Percentiles rank a stretch among this genome's conserved stretches.
Conservation (phyloP, 1,140 invertebrate species). For the Trinorchestia longiramus region DNA sequence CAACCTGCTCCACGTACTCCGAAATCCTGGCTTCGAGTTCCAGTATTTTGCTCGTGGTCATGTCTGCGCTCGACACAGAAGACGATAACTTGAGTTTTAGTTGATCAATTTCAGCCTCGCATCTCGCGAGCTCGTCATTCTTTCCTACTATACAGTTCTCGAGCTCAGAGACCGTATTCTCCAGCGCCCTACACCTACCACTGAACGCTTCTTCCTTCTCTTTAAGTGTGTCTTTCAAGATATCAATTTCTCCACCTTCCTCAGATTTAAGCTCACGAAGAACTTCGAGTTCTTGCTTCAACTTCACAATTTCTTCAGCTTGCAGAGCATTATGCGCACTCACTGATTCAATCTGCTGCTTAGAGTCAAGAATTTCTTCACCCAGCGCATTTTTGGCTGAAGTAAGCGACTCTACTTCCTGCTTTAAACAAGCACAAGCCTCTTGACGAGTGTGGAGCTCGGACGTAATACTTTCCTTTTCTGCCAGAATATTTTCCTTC, state of each 20-base stretch:
- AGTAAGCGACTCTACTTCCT: not conserved
- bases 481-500: conserved; percentile 56
- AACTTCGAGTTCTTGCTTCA: not conserved
- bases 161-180: not conserved
- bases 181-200: not conserved
- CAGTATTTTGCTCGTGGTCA: not conserved
- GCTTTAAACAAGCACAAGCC: not conserved
- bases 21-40: not conserved
- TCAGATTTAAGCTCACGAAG: not conserved
- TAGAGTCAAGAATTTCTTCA: not conserved
- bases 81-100: not conserved
- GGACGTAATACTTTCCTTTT: conserved; percentile 53
- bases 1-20: not conserved
- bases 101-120: not conserved
- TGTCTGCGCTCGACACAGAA: not conserved
- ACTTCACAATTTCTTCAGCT: not conserved
- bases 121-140: not conserved
- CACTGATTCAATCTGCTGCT: not conserved
- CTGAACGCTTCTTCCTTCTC: not conserved
- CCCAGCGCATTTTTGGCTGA: not conserved
- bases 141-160: not conserved
- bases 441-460: not conserved
- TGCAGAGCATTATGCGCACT: not conserved
- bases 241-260: not conserved
- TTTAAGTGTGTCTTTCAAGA: not conserved